A percentile compares a stretch with the other conserved stretches of the same genome.
These are phyloP conservation scores for Rhogogaster chlorosoma DNA, from an alignment of 2,888 invertebrate genomes.

Conservation along the genomic window DNA sequence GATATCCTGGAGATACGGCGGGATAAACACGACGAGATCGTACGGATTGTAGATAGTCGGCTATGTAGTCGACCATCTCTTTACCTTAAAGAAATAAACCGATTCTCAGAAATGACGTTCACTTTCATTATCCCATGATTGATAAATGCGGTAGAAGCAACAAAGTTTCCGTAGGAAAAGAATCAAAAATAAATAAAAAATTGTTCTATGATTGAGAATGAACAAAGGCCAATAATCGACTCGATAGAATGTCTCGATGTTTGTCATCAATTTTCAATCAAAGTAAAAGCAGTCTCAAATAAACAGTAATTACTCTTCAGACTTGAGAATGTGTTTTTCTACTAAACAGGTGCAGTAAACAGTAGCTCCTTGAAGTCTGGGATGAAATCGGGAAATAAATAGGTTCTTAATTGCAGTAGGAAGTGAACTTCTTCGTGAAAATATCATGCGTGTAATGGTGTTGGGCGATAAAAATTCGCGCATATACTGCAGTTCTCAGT, in stretches of 20 bases:
- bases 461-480: not conserved
- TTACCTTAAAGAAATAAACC: conserved; percentile 84
- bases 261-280: conserved; percentile 5
- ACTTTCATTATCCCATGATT: not conserved
- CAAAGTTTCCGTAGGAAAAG: not conserved
- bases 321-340: conserved; percentile 29
- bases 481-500: not conserved
- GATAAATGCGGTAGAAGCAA: not conserved
- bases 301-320: conserved; percentile 34
- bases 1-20: conserved; percentile 96
- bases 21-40: conserved; percentile 95
- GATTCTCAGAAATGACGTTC: not conserved
- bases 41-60: conserved; percentile 96
- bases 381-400: not conserved
- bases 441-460: not conserved
- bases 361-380: not conserved
- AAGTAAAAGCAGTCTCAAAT: conserved; percentile 3
- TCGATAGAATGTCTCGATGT: not conserved
- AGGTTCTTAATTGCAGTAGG: not conserved
- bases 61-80: conserved; percentile 99
- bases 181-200: not conserved
- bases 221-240: not conserved
- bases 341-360: not conserved
- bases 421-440: not conserved
- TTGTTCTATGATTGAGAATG: not conserved